A percentile compares a stretch with the other conserved stretches of the same genome.
These are phyloP conservation scores for Barnardius zonarius DNA, from an alignment of 2,113 vertebrate species.

Conservation along the genomic window DNA sequence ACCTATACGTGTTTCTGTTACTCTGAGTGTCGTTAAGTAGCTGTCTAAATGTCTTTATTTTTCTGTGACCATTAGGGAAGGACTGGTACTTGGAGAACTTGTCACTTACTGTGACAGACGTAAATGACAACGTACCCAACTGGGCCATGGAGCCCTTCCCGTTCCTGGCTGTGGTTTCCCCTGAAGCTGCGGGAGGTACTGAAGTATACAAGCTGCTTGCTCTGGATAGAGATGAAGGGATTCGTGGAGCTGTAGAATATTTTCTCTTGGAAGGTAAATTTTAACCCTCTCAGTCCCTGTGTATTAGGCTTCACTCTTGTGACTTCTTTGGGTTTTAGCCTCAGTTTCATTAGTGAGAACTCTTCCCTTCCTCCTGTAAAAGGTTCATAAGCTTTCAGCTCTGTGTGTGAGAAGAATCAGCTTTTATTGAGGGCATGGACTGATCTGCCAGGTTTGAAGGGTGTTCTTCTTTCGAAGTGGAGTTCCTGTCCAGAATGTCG, in stretches of 20 bases:
- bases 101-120: constrained; percentile 80
- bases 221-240: constrained; percentile 82
- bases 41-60: neutral
- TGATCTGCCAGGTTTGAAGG: neutral
- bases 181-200: constrained; percentile 69
- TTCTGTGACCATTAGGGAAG: constrained; percentile 66
- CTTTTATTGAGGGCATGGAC: neutral
- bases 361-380: neutral
- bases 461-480: neutral
- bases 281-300: neutral
- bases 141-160: constrained; percentile 86
- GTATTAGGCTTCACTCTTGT: neutral
- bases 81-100: constrained; percentile 83
- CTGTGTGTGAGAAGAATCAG: neutral
- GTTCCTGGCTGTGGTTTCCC: constrained; percentile 80
- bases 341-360: neutral
- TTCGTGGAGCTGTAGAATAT: constrained; percentile 84
- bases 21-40: neutral
- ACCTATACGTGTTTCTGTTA: neutral
- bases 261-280: constrained; percentile 85
- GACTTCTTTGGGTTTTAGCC: neutral
- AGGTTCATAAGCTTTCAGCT: neutral
- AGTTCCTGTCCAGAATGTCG: neutral
- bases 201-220: constrained; percentile 84
- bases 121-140: constrained; percentile 85